These are phyloP conservation scores for Lordiphosa clarofinis DNA, from an alignment of 1,140 invertebrate genomes.

Conservation along the genomic window DNA sequence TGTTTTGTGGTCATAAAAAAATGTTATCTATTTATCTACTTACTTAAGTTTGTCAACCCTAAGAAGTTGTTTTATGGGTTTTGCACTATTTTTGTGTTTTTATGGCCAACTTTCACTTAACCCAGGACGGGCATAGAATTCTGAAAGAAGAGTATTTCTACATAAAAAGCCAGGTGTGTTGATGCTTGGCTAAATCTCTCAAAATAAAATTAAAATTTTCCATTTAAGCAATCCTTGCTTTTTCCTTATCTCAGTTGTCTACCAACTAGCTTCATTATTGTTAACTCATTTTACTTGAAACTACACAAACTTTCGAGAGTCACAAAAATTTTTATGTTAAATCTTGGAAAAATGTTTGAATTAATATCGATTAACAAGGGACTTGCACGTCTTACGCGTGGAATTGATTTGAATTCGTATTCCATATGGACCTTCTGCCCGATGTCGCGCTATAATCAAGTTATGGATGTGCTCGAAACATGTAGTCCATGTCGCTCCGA, in stretches of 20 bases:
- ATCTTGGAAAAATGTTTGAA: neutral
- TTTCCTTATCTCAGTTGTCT: neutral
- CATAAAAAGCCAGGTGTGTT: too few species aligned
- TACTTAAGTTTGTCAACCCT: conserved; percentile 2
- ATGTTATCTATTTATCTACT: conserved; percentile 8
- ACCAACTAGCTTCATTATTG: neutral
- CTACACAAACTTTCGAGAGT: too few species aligned
- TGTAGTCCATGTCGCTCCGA: conserved; percentile 20
- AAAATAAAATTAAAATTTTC: neutral
- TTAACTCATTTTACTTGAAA: too few species aligned
- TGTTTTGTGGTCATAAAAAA: too few species aligned
- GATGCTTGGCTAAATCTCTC: too few species aligned
- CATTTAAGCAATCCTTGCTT: neutral
- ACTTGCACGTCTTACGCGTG: neutral
- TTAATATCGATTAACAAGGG: conserved; percentile 23
- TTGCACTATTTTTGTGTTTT: conserved; percentile 31
- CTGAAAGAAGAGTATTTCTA: too few species aligned
- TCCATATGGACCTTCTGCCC: conserved; percentile 31
- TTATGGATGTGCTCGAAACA: neutral
- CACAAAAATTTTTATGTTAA: neutral
- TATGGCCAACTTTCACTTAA: conserved; percentile 40
- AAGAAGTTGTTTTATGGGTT: conserved; percentile 23
- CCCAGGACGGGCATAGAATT: neutral
- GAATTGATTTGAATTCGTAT: neutral
- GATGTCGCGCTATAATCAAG: neutral